Base-by-base conservation (phyloP, 2,888 invertebrate species). In the Nemotelus pantherinus region DNA sequence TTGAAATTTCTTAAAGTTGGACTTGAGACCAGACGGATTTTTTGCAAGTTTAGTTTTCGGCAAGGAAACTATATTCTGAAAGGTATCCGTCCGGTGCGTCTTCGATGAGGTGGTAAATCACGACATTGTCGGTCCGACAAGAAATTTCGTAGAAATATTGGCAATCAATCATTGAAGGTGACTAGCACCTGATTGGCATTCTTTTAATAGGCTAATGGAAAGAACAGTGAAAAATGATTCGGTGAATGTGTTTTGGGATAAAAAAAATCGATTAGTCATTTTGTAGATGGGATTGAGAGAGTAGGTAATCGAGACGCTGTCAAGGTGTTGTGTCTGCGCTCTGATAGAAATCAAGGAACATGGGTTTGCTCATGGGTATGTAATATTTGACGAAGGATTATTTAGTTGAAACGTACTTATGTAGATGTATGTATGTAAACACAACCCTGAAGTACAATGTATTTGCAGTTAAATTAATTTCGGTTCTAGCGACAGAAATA, bases 111-210 rank as follows among this genome's bases (percentile, higher is more conserved):
- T 63, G 63, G 41, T 43, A 43, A 57, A 2, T 2, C 41, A n/a
- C 43, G 43, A 25, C 25, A 25, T 25, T 25, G 41, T 10, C 5
- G 3, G 7, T 39, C 7, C 10, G 43, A 41, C 3, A 7, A 25
- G 43, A 4, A 10, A 43, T 41, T 70, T 70, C 70, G 70, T n/a
- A 55, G 70, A 70, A 70, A 70, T 6, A 70, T 53, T 55, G 41
- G 53, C 50, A 53, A 70, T 70, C 70, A 70, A 70, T 70, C 70
- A 70, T 55, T 70, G 43, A 70, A 55, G 41, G 53, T 70, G 70
- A 43, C 70, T 53, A 53, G 70, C 70, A 70, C 70, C 70, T 70
- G 70, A 70, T 70, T 55, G 55, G 70, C 55, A 50, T 53, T 53
- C 70, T 47, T 70, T 70, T 70, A 50, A 50, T 53, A 43, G 9